phyloP scores from a whole-genome alignment of 2,113 vertebrate genomes.

The Eubucco bourcierii region DNA sequence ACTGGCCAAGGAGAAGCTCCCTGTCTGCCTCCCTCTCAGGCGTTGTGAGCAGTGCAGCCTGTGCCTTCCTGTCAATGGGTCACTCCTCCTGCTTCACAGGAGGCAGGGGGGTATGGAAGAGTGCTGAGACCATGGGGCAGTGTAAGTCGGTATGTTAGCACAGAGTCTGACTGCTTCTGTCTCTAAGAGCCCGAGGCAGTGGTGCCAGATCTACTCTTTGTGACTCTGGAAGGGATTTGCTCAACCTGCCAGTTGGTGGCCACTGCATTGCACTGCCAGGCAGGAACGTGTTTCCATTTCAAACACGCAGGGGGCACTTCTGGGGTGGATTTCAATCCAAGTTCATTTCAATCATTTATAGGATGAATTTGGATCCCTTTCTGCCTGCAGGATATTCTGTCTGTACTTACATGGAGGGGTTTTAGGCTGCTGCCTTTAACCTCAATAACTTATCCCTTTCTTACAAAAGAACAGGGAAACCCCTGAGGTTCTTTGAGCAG shows the following conservation, averaged over 20 bases:
- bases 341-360: neutral
- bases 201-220: constrained; percentile 40
- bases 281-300: neutral
- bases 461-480: neutral
- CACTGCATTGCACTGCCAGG: neutral
- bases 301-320: constrained; percentile 7
- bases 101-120: neutral
- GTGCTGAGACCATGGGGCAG: neutral
- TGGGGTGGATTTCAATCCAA: neutral
- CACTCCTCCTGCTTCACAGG: neutral
- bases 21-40: neutral
- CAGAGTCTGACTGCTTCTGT: constrained; percentile 1
- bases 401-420: neutral
- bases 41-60: neutral
- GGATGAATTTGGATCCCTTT: neutral
- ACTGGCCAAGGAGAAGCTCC: neutral
- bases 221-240: neutral
- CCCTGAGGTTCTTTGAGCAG: neutral
- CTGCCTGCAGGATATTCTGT: neutral
- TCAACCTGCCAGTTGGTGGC: neutral
- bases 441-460: neutral
- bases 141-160: neutral
- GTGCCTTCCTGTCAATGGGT: neutral
- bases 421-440: neutral
- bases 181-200: neutral